phyloP scores from a whole-genome alignment of 2,888 invertebrate genomes.

The Ethmia dodecea region DNA sequence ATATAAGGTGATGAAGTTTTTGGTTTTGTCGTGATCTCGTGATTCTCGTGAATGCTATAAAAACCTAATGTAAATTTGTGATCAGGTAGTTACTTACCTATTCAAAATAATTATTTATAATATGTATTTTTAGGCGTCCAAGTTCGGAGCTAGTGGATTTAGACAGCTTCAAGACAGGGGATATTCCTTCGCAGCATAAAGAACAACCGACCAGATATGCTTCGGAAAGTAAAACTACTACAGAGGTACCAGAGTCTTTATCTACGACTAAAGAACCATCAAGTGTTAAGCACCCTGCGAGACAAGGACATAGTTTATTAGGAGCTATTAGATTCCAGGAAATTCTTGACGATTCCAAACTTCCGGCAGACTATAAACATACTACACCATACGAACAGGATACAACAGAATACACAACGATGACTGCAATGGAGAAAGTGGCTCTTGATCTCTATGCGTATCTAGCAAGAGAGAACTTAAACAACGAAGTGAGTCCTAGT shows the following conservation, averaged over 20 bases:
- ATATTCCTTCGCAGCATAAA: constrained; percentile 73
- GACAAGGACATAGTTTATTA: constrained; percentile 61
- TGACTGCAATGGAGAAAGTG: constrained; percentile 87
- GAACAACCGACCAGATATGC: constrained; percentile 64
- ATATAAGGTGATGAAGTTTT: no score
- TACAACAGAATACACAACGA: constrained; percentile 80
- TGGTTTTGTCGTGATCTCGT: no score
- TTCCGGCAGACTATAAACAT: constrained; percentile 56
- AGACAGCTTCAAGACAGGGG: constrained; percentile 87
- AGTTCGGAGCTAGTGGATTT: constrained; percentile 89
- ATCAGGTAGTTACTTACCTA: not conserved
- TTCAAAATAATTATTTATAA: not conserved
- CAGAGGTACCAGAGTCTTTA: constrained; percentile 74
- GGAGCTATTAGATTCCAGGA: constrained; percentile 59
- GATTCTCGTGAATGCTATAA: no score
- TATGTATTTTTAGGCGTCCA: constrained; percentile 76
- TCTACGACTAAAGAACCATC: constrained; percentile 40
- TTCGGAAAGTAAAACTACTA: constrained; percentile 66
- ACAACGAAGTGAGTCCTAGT: constrained; percentile 72
- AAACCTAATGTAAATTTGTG: not conserved
- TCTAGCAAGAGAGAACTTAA: constrained; percentile 80
- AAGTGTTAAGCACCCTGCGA: constrained; percentile 47
- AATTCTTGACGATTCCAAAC: constrained; percentile 59
- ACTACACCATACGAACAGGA: constrained; percentile 63
- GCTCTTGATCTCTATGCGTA: constrained; percentile 91